Evolutionary conservation across 2,113 vertebrate genomes (phyloP), one percentile per base, ranked within the genome.

Genomic region (Chitala chitala): DNA sequence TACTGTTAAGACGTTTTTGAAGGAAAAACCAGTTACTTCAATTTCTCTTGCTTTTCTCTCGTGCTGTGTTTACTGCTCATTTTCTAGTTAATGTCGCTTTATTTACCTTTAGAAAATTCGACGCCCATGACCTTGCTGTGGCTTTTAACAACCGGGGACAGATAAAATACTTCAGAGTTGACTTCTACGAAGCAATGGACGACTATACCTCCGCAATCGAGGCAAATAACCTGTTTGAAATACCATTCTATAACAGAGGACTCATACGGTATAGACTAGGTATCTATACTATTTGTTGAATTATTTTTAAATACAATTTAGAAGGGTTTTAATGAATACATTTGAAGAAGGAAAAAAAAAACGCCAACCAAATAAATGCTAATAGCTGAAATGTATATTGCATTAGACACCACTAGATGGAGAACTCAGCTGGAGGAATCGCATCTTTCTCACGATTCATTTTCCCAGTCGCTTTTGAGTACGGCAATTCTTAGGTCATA

Each of bases 241-340:
- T 94, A 3, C 93, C 96, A 0, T 93, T 93, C 86, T 98, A 98
- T 88, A 98, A 98, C 90, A 89, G 96, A 83, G 97, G 96, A 40
- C 81, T 98, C 74, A 89, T 98, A 69, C 78, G 78, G 6, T 99
- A 98, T 38, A 90, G 96, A 75, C 87, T 98, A 72, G 96, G 96
- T 98, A 89, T 86, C 89, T 66, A 15, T 15, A 33, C 7, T 22
- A 17, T 55, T 20, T n/a, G n/a, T n/a, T n/a, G n/a, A n/a, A n/a
- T n/a, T n/a, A n/a, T n/a, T n/a, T n/a, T n/a, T n/a, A n/a, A n/a
- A n/a, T n/a, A n/a, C n/a, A n/a, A n/a, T n/a, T n/a, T n/a, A n/a
- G n/a, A n/a, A n/a, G n/a, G n/a, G n/a, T n/a, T n/a, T n/a, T n/a
- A n/a, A n/a, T n/a, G n/a, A n/a, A n/a, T n/a, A n/a, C n/a, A n/a